These are phyloP conservation scores for Sphenodon punctatus DNA, from an alignment of 2,797 vertebrate genomes.

Conservation along the genomic window DNA sequence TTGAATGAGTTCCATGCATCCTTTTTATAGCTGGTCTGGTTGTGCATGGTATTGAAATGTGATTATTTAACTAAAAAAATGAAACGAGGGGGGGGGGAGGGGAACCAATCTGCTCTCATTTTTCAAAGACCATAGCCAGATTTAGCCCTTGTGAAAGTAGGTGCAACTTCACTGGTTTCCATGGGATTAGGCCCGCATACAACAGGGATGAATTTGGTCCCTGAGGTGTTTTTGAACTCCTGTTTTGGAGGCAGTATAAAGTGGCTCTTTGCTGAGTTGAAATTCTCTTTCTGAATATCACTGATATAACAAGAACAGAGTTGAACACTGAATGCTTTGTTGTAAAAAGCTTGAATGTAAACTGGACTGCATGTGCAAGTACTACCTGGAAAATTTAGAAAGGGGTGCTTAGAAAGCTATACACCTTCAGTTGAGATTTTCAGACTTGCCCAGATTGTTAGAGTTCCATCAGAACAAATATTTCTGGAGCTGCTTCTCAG, in stretches of 20 bases:
- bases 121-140: not conserved
- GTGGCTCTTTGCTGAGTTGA: not conserved
- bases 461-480: not conserved
- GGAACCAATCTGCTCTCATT: no score
- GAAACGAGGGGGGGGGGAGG: no score
- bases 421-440: not conserved
- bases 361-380: not conserved
- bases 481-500: not conserved
- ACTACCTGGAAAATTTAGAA: not conserved
- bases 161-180: not conserved
- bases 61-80: not conserved
- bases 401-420: not conserved
- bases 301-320: constrained; percentile 27
- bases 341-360: not conserved
- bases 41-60: not conserved
- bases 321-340: not conserved
- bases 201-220: not conserved
- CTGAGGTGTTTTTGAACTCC: constrained; percentile 22
- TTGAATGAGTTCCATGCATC: not conserved
- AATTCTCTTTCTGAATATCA: not conserved
- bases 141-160: not conserved
- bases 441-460: not conserved
- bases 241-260: constrained; percentile 10
- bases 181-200: not conserved
- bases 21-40: constrained; percentile 5